Base-by-base conservation (phyloP, 2,113 vertebrate genomes). In the Phrynosoma blainvillii region DNA sequence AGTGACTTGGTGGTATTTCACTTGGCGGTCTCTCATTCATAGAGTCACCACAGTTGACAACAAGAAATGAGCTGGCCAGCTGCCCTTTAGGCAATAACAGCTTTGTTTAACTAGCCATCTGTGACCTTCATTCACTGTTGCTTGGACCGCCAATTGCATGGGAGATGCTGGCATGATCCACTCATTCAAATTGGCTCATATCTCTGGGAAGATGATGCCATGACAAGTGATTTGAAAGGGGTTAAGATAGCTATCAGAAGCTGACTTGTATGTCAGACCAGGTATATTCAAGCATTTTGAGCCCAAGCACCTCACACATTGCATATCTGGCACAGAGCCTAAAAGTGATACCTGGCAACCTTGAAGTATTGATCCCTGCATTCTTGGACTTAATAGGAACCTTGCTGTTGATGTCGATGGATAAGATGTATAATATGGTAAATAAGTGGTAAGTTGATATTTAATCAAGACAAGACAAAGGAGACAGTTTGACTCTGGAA, bases 101-200 rank as follows among this genome's bases (percentile, higher is more conserved):
- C 10, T 23, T 59, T 74, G 70, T 75, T 73, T 32, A 75, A 59
- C 25, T 27, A 62, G 54, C 47, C 74, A 52, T 10, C 84, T 21
- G 56, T 30, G 14, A 77, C 30, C 47, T 59, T 36, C 14, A 65
- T 77, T 85, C 40, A 59, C 52, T 25, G 40, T 78, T 68, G 84
- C 75, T 68, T 68, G 75, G 52, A 68, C 18, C 70, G 18, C 25
- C 62, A 70, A 16, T 23, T 52, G 20, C 52, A 36, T 27, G 25
- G 27, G 13, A 20, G 8, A 42, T 76, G n/a, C 1, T 0, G 0
- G 0, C 0, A 80, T 59, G 54, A n/a, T 8, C 32, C 32, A 66
- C 20, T 36, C n/a, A 74, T 56, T 73, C 12, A 47, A 56, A 56
- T 74, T 47, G 74, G 68, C 52, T 14, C 21, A 32, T 73, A 84